Conservation (phyloP, 2,113 vertebrate genomes). For the Edolisoma coerulescens region DNA sequence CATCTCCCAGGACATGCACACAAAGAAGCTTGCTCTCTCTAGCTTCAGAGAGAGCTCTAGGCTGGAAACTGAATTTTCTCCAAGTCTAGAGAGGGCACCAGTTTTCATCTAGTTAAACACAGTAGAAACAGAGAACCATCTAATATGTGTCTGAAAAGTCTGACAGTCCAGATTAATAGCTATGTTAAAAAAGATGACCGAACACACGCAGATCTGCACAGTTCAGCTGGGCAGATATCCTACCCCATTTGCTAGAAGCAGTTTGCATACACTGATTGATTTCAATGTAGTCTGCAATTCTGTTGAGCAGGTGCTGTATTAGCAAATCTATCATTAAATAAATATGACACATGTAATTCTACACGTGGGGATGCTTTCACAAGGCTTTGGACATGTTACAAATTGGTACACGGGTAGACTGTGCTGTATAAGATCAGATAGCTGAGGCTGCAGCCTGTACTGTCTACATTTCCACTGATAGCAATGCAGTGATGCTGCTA, state of each 20-base stretch:
- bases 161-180: neutral
- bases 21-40: neutral
- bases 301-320: neutral
- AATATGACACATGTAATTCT: slow-evolving; percentile 47
- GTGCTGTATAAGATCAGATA: neutral
- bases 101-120: neutral
- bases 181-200: neutral
- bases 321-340: slow-evolving; percentile 54
- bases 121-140: neutral
- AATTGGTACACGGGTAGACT: neutral
- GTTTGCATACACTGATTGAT: neutral
- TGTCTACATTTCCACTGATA: neutral
- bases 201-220: neutral
- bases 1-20: neutral
- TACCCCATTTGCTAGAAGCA: neutral
- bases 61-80: neutral
- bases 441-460: neutral
- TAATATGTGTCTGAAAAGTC: neutral
- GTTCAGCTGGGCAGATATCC: neutral
- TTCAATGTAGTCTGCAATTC: neutral
- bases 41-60: neutral
- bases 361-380: neutral
- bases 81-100: neutral
- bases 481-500: neutral
- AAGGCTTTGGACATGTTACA: slow-evolving; percentile 12